Percentiles rank a stretch among this genome's conserved stretches.
These are phyloP conservation scores for Pollenia angustigena DNA, from an alignment of 2,888 invertebrate genomes.

Conservation along the genomic window DNA sequence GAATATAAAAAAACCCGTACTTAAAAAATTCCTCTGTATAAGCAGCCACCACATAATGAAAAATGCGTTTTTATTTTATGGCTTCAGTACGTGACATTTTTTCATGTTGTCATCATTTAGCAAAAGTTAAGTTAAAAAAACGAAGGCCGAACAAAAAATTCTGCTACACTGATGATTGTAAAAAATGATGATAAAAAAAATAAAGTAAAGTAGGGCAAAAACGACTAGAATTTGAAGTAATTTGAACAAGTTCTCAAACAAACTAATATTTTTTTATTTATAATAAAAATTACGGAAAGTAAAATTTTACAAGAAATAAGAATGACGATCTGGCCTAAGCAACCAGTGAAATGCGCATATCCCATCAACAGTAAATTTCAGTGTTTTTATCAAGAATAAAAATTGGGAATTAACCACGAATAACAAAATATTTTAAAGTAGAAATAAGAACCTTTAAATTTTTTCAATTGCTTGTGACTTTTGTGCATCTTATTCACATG, in stretches of 20 bases:
- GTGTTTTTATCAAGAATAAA: too few relatives aligned
- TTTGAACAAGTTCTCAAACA: neutral
- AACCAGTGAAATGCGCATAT: too few relatives aligned
- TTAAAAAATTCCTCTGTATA: neutral
- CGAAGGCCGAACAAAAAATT: neutral
- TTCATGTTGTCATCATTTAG: conserved; percentile 41
- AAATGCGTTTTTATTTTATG: conserved; percentile 66
- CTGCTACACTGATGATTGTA: conserved; percentile 7
- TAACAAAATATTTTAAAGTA: too few relatives aligned
- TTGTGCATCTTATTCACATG: too few relatives aligned
- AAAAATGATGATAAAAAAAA: neutral
- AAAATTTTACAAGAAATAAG: too few relatives aligned
- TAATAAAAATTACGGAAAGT: too few relatives aligned
- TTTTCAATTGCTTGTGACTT: too few relatives aligned
- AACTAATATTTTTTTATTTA: neutral
- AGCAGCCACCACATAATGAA: conserved; percentile 51
- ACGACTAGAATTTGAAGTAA: neutral
- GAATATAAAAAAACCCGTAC: conserved; percentile 18
- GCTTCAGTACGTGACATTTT: conserved; percentile 65
- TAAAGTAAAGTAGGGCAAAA: neutral
- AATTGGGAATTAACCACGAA: too few relatives aligned
- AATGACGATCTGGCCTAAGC: too few relatives aligned
- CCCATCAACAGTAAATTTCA: too few relatives aligned
- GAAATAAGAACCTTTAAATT: too few relatives aligned
- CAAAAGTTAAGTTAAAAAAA: conserved; percentile 3